These are phyloP conservation scores for Spilosoma lubricipeda DNA, from an alignment of 2,888 invertebrate genomes.

Conservation along the genomic window DNA sequence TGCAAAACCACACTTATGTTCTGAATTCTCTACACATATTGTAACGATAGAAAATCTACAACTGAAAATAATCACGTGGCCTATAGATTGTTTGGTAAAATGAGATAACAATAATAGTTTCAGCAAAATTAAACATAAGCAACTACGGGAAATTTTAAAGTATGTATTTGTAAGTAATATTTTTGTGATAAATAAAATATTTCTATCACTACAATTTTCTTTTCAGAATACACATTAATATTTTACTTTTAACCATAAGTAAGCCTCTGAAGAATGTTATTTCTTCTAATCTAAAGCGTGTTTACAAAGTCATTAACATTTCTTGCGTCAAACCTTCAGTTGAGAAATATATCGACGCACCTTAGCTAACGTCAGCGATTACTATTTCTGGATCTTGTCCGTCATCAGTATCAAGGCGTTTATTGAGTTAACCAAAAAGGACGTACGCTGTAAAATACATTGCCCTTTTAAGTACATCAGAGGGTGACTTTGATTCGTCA, in stretches of 20 bases:
- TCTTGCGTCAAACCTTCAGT: conserved; percentile 73
- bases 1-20: conserved; percentile 50
- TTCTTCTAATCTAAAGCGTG: conserved; percentile 47
- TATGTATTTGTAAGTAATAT: too few relatives aligned
- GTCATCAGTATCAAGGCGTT: conserved; percentile 70
- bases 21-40: conserved; percentile 45
- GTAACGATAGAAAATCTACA: conserved; percentile 48
- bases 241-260: neutral
- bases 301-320: conserved; percentile 72
- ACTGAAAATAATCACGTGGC: conserved; percentile 5
- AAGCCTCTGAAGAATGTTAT: conserved; percentile 33
- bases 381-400: conserved; percentile 73
- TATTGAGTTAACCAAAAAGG: conserved; percentile 64
- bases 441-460: conserved; percentile 51
- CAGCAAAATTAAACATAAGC: conserved; percentile 12
- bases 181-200: neutral
- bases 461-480: conserved; percentile 57
- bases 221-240: neutral
- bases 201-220: neutral
- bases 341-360: conserved; percentile 65
- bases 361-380: conserved; percentile 68
- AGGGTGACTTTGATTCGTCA: conserved; percentile 63
- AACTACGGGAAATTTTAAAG: neutral
- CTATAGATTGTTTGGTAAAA: neutral
- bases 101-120: neutral